Evolutionary conservation across 2,888 invertebrate genomes (phyloP).

Genomic region (Deilephila elpenor): DNA sequence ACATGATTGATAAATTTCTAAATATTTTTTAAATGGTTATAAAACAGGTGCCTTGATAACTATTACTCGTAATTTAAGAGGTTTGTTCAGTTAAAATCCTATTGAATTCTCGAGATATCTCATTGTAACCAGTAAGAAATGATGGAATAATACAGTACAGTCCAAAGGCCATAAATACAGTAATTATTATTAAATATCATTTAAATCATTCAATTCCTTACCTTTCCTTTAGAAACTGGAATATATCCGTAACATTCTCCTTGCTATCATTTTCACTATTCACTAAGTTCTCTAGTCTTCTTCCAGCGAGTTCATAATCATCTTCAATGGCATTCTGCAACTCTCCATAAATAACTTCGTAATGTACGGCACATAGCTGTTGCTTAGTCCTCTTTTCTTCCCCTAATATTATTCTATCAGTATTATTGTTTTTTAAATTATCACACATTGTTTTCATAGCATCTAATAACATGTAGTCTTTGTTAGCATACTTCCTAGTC

Average conservation of each 20-base stretch:
- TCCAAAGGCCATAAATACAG: too few relatives aligned
- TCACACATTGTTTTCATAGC: constrained; percentile 60
- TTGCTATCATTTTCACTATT: constrained; percentile 46
- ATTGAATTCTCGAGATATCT: too few relatives aligned
- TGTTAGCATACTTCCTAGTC: constrained; percentile 46
- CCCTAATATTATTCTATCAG: constrained; percentile 59
- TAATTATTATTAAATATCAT: too few relatives aligned
- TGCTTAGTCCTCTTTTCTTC: constrained; percentile 58
- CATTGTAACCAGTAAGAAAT: too few relatives aligned
- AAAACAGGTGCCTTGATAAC: too few relatives aligned
- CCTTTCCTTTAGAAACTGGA: constrained; percentile 63
- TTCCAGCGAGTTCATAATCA: constrained; percentile 54
- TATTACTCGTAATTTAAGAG: too few relatives aligned
- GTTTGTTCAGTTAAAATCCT: too few relatives aligned
- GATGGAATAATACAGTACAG: too few relatives aligned
- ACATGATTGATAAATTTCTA: too few relatives aligned
- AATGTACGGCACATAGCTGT: constrained; percentile 68
- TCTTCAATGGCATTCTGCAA: constrained; percentile 50
- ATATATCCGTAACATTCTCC: constrained; percentile 52
- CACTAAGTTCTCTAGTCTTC: constrained; percentile 59
- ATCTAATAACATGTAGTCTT: constrained; percentile 57
- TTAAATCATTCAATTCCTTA: constrained; percentile 41
- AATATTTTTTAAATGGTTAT: too few relatives aligned
- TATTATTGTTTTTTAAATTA: constrained; percentile 56
- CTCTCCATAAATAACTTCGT: constrained; percentile 57